These are phyloP conservation scores for Heliconius charithonia DNA, from an alignment of 2,888 invertebrate species.

Conservation along the genomic window DNA sequence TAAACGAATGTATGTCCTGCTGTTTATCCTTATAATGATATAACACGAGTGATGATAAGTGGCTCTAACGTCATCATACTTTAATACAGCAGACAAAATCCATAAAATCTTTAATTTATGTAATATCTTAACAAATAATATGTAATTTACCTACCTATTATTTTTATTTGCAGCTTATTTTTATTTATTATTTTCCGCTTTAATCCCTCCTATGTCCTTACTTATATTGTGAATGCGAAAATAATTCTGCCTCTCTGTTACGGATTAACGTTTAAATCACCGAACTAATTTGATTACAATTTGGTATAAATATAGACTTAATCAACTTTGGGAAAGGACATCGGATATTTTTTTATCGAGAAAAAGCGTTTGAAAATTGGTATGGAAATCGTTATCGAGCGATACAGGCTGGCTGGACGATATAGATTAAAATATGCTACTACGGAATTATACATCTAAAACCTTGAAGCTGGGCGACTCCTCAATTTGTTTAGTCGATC, in stretches of 20 bases:
- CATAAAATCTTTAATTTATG: conserved; percentile 18
- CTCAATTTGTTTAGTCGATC: too few relatives aligned
- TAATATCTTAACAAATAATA: not conserved
- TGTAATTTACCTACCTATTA: not conserved
- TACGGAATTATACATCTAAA: too few relatives aligned
- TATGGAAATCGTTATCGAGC: too few relatives aligned
- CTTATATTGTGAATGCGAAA: not conserved
- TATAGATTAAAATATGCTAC: too few relatives aligned
- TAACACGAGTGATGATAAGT: not conserved
- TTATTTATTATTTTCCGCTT: not conserved
- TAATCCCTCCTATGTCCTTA: not conserved
- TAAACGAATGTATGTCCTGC: not conserved
- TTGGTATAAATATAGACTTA: too few relatives aligned
- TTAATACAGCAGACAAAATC: not conserved
- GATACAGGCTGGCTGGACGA: too few relatives aligned
- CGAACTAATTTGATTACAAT: too few relatives aligned
- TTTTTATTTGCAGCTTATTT: not conserved
- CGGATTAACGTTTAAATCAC: not conserved
- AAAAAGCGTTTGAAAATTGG: too few relatives aligned
- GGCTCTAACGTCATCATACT: not conserved
- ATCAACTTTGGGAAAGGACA: too few relatives aligned
- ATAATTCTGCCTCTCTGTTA: not conserved
- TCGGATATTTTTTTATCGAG: too few relatives aligned
- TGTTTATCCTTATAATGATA: not conserved
- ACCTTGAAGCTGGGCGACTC: too few relatives aligned